Evolutionary conservation across 1,140 invertebrate genomes (phyloP).

Genomic region (Drosophila pallidifrons): DNA sequence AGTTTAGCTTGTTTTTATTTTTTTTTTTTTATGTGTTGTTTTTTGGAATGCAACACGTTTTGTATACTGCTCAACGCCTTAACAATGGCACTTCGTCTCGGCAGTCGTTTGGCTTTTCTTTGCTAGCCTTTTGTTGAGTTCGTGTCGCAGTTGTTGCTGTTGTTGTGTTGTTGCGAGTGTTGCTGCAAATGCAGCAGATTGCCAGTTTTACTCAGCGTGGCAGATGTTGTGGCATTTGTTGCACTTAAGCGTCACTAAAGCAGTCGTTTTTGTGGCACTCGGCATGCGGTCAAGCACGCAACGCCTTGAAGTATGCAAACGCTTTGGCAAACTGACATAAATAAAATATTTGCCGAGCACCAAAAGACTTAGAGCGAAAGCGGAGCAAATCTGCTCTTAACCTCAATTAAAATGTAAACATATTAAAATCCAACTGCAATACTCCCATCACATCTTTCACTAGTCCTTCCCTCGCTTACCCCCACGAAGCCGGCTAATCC

Average conservation of each 20-base stretch:
- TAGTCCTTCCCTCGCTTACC: not conserved
- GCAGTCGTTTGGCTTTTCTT: slow-evolving; percentile 37
- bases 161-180: slow-evolving; percentile 5
- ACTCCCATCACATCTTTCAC: not conserved
- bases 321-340: slow-evolving; percentile 52
- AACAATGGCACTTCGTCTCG: slow-evolving; percentile 60
- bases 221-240: slow-evolving; percentile 57
- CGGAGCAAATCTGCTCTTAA: slow-evolving; percentile 71
- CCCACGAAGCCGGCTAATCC: slow-evolving; percentile 33
- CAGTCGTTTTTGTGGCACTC: slow-evolving; percentile 46
- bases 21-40: slow-evolving; percentile 19
- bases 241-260: slow-evolving; percentile 48
- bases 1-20: not conserved
- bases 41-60: slow-evolving; percentile 56
- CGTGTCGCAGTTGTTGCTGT: slow-evolving; percentile 6
- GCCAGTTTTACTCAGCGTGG: slow-evolving; percentile 29
- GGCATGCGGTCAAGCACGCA: slow-evolving; percentile 56
- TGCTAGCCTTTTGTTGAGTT: slow-evolving; percentile 38
- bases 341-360: slow-evolving; percentile 57
- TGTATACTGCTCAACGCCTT: slow-evolving; percentile 59
- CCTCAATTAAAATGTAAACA: slow-evolving; percentile 81
- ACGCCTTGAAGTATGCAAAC: slow-evolving; percentile 65
- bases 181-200: slow-evolving; percentile 6
- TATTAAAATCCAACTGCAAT: slow-evolving; percentile 63
- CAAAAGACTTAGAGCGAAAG: not conserved